Evolutionary conservation across 1,140 invertebrate genomes (phyloP).

Genomic region (Mya arenaria): DNA sequence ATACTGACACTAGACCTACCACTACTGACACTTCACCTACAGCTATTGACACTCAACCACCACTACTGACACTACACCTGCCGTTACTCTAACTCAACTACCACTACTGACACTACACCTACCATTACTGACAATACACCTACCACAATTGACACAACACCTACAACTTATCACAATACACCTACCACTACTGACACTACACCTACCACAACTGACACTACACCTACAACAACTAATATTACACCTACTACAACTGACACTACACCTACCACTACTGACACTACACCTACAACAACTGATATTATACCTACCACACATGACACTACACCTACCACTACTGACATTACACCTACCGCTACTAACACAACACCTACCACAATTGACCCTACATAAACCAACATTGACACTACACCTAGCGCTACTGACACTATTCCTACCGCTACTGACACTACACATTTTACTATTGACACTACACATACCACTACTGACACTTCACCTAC

Average conservation of each 20-base stretch:
- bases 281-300: neutral
- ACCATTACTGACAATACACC: too few relatives aligned
- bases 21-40: too few relatives aligned
- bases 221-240: neutral
- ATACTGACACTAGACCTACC: too few relatives aligned
- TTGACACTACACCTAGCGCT: neutral
- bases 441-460: neutral
- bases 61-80: too few relatives aligned
- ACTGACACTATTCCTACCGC: neutral
- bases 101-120: too few relatives aligned
- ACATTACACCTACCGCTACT: neutral
- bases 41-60: too few relatives aligned
- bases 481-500: neutral
- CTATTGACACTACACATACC: neutral
- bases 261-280: neutral
- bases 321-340: neutral
- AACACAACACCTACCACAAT: neutral
- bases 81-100: too few relatives aligned
- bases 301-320: neutral
- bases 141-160: too few relatives aligned
- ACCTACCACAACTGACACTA: neutral
- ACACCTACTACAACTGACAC: neutral
- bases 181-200: neutral
- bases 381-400: neutral
- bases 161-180: neutral